These are phyloP conservation scores for Benthochromis sp. DNA, from an alignment of 2,113 vertebrate genomes.

Conservation along the genomic window DNA sequence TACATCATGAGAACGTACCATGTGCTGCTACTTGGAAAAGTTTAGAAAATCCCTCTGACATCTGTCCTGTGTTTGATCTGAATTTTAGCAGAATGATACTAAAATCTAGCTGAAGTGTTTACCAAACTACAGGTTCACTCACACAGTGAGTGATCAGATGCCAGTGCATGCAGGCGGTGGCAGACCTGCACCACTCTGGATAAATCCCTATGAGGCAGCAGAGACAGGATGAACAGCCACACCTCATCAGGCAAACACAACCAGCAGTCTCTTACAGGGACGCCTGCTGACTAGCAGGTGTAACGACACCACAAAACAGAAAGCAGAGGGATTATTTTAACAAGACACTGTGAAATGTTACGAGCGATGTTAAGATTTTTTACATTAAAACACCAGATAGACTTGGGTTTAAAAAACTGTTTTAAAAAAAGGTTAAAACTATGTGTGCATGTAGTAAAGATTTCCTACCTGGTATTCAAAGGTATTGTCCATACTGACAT, in stretches of 20 bases:
- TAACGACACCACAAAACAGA: not conserved
- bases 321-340: not conserved
- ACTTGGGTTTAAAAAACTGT: not conserved
- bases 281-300: slow-evolving; percentile 1
- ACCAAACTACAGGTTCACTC: slow-evolving; percentile 12
- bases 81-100: not conserved
- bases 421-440: not conserved
- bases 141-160: slow-evolving; percentile 54
- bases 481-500: not conserved
- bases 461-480: not conserved
- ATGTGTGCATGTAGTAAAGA: not conserved
- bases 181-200: slow-evolving; percentile 39
- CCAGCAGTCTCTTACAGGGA: slow-evolving; percentile 9
- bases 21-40: slow-evolving; percentile 30
- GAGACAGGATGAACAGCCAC: slow-evolving; percentile 54
- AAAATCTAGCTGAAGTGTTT: not conserved
- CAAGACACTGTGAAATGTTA: not conserved
- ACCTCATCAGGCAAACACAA: slow-evolving; percentile 63
- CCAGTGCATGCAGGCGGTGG: slow-evolving; percentile 35
- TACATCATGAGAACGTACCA: slow-evolving; percentile 67
- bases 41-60: not conserved
- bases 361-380: not conserved
- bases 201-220: slow-evolving; percentile 49
- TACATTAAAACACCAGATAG: not conserved
- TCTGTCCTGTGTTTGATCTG: not conserved